These are phyloP conservation scores for Dolichallabes microphthalmus DNA, from an alignment of 2,113 vertebrate species.

Conservation along the genomic window DNA sequence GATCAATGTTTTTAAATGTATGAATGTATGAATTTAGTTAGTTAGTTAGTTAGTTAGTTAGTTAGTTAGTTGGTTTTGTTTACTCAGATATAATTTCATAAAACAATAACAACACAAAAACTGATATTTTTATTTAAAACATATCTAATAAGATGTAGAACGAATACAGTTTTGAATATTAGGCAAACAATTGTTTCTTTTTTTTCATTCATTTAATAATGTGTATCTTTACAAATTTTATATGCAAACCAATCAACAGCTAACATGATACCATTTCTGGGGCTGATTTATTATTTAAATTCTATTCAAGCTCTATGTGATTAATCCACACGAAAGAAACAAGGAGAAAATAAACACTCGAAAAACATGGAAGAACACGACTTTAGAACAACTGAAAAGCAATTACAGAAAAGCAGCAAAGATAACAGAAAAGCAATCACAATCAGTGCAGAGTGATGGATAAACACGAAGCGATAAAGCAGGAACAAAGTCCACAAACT, in stretches of 20 bases:
- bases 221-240: neutral
- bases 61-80: no score
- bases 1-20: no score
- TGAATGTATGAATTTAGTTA: no score
- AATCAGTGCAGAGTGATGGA: slow-evolving; percentile 16
- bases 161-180: no score
- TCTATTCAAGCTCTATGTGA: neutral
- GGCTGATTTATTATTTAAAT: neutral
- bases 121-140: no score
- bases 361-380: neutral
- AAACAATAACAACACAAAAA: no score
- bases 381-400: neutral
- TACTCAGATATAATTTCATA: no score
- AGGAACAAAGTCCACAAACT: neutral
- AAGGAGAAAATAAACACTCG: neutral
- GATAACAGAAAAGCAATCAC: neutral
- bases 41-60: no score
- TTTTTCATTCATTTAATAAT: no score
- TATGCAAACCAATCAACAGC: neutral
- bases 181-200: no score
- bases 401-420: neutral
- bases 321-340: neutral
- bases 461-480: neutral
- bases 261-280: neutral
- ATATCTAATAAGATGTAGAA: no score